Evolutionary conservation across 2,113 vertebrate species (phyloP), one percentile per base, ranked within the genome.

Genomic region (Hyla sarda): DNA sequence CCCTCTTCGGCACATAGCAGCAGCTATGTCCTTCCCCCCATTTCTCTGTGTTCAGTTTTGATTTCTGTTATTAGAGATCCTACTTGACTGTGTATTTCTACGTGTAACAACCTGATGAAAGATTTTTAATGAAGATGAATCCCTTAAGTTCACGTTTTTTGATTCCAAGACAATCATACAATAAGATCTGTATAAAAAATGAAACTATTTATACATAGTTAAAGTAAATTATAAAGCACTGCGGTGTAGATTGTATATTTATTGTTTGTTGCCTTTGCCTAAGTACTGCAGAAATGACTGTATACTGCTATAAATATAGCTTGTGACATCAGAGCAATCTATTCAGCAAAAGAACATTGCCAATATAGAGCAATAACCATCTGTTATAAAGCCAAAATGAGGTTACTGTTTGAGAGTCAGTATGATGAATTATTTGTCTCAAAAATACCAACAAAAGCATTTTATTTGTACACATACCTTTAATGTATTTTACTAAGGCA

Each of bases 221-320:
- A 4, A 67, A 67, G 28, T 32, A 32, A 67, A 67, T 37, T 69
- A 9, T 19, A 6, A 37, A 19, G 21, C 5, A 69, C 17, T 69
- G 10, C n/a, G 90, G 92, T 92, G 92, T 91, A 84, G 88, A 90
- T 93, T 89, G 88, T 93, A 92, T 93, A 93, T 93, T 90, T 93
- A 54, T 89, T 19, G 88, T 89, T 88, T 89, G 90, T 88, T 87
- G 74, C 88, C 50, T 91, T 88, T 91, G 87, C 87, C 90, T 78
- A 89, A 89, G 84, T 76, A 88, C 89, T 80, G 74, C 69, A 87
- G 89, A 91, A 87, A 87, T 34, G 32, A 89, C 30, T 34, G 30
- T 34, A 69, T 79, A n/a, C n/a, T n/a, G n/a, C 30, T n/a, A 60
- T n/a, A 14, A 45, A 75, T 75, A 84, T 62, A 75, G 19, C 74